Percentiles rank a stretch among this genome's conserved stretches.
These are phyloP conservation scores for Cettia cetti DNA, from an alignment of 2,113 vertebrate genomes.

Conservation along the genomic window DNA sequence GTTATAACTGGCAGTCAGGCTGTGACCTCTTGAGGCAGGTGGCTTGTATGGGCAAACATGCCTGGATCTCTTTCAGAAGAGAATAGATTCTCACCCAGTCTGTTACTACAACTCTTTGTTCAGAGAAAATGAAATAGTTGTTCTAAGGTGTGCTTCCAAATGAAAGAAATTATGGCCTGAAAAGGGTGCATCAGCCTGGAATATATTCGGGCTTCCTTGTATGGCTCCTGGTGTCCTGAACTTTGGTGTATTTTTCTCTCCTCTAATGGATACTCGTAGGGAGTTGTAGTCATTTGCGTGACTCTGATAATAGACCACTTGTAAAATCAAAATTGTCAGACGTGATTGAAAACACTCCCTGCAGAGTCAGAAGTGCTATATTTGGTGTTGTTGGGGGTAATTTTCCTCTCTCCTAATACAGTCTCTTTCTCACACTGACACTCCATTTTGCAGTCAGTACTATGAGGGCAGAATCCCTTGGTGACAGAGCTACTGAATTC, in stretches of 20 bases:
- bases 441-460: background rate
- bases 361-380: constrained; percentile 15
- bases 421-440: background rate
- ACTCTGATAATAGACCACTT: background rate
- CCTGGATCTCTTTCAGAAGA: background rate
- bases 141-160: background rate
- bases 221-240: background rate
- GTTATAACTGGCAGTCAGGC: background rate
- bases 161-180: background rate
- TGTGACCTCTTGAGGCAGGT: background rate
- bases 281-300: background rate
- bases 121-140: background rate
- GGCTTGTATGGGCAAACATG: background rate
- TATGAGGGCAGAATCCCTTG: background rate
- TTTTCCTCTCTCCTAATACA: background rate
- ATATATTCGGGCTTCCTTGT: background rate
- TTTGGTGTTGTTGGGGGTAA: constrained; percentile 4
- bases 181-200: background rate
- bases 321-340: background rate
- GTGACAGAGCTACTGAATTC: background rate
- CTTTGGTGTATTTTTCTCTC: background rate
- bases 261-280: background rate
- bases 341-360: constrained; percentile 1
- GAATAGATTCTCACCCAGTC: background rate
- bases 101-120: background rate